Evolutionary conservation across 2,113 vertebrate genomes (phyloP).

Genomic region (Passerina amoena): DNA sequence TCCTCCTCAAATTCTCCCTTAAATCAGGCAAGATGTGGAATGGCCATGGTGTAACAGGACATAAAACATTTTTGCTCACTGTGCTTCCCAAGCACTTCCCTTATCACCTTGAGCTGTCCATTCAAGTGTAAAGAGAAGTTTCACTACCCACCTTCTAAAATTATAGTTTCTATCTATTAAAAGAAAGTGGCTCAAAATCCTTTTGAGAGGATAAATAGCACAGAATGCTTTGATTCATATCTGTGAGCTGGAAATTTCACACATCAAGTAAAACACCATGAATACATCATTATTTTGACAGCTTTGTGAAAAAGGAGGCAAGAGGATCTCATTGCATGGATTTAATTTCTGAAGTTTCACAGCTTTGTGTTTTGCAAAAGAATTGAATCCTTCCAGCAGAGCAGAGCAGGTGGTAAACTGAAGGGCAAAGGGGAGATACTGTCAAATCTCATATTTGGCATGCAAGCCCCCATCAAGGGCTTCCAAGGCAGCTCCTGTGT

Average conservation of each 20-base stretch:
- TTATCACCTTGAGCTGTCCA: slow-evolving; percentile 31
- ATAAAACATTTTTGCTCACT: slow-evolving; percentile 8
- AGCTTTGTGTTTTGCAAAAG: slow-evolving; percentile 27
- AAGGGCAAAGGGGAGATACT: not conserved
- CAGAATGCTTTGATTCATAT: slow-evolving; percentile 53
- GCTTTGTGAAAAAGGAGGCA: slow-evolving; percentile 30
- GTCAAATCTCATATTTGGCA: not conserved
- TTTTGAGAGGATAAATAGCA: slow-evolving; percentile 54
- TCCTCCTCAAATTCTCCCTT: not conserved
- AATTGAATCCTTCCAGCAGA: not conserved
- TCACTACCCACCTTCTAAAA: slow-evolving; percentile 23
- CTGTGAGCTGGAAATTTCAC: slow-evolving; percentile 47
- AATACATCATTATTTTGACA: slow-evolving; percentile 62
- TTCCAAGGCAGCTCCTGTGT: not conserved
- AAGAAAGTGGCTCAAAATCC: not conserved
- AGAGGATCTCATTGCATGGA: not conserved
- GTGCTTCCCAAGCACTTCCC: not conserved
- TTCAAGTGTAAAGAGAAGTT: slow-evolving; percentile 26
- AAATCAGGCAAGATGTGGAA: not conserved
- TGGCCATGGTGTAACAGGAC: not conserved
- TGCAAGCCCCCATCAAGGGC: not conserved
- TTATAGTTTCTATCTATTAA: slow-evolving; percentile 48
- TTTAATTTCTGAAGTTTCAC: slow-evolving; percentile 51
- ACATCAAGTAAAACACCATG: slow-evolving; percentile 35
- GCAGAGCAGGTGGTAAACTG: slow-evolving; percentile 15